Base-by-base conservation (phyloP, 2,797 vertebrate genomes). In the Peromyscus nudipes region DNA sequence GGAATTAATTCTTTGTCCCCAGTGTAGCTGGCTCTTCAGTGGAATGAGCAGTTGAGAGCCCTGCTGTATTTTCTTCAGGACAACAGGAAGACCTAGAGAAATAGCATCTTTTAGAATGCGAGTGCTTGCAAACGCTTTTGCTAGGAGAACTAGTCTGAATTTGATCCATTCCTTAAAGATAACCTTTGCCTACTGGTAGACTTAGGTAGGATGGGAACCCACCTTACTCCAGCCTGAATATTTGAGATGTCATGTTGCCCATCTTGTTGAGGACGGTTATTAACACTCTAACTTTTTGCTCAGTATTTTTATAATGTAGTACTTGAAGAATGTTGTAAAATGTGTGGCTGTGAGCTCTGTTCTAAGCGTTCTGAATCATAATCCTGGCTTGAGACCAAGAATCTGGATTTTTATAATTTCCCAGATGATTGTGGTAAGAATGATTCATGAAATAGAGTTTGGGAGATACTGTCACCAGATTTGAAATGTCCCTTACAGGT, bases 391-490 rank as follows among this genome's bases (percentile, higher is more conserved):
- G n/a, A 92, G 13, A 25, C 62, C 27, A 88, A 89, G 77, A 90
- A 77, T 83, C 31, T 96, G 65, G 23, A 69, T 86, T 86, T 85
- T 88, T 92, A 62, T 62, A 88, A 81, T 93, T 95, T 88, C 23
- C 17, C 40, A 64, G 19, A 52, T 92, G 75, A 89, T 85, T 96
- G 75, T 81, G 46, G 76, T 93, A 76, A 60, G 76, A 34, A 4
- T 77, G 6, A 91, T 23, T 93, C 8, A 40, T 92, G 77, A 95
- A 93, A 52, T 94, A 62, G 25, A 25, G 29, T 95, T 93, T 86
- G 65, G 89, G 69, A 93, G 90, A 93, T 40, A 29, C 55, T 37
- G 14, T 46, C 67, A 82, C 9, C 34, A n/a, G 37, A 62, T 92
- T 94, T 95, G 80, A 76, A 57, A 49, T 84, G 34, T 76, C 43